A percentile compares a stretch with the other conserved stretches of the same genome.
Conservation (phyloP, 2,797 vertebrate species). For the Anabacerthia variegaticeps region DNA sequence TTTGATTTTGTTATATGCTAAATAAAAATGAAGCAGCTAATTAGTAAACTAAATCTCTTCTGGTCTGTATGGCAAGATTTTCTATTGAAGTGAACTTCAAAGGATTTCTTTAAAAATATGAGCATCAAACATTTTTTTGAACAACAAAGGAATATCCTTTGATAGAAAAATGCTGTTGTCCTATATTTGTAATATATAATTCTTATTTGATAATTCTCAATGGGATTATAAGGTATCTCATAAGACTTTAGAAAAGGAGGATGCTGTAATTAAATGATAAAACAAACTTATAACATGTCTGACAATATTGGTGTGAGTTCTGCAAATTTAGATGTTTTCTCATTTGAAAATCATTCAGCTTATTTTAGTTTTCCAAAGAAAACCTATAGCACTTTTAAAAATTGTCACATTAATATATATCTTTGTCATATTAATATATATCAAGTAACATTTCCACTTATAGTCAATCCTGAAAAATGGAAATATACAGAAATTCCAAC, state of each 20-base stretch:
- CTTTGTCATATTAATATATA: neutral
- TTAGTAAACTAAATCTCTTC: constrained; percentile 51
- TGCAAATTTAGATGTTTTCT: neutral
- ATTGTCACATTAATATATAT: neutral
- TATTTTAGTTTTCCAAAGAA: neutral
- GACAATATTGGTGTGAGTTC: constrained; percentile 2
- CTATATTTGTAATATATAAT: constrained; percentile 41
- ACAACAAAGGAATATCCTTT: constrained; percentile 54
- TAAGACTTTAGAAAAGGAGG: neutral
- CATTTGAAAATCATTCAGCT: neutral
- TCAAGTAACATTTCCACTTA: neutral
- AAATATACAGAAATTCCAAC: neutral
- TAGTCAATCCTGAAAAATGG: neutral
- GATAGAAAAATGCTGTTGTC: constrained; percentile 42
- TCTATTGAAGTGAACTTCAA: constrained; percentile 71
- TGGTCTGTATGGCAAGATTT: constrained; percentile 10
- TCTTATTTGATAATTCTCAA: constrained; percentile 51
- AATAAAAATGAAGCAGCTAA: constrained; percentile 58
- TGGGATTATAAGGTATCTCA: constrained; percentile 24
- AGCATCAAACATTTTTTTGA: constrained; percentile 65
- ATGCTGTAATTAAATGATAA: constrained; percentile 42
- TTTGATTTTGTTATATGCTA: constrained; percentile 32
- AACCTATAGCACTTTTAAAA: neutral
- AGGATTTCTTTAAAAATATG: constrained; percentile 43
- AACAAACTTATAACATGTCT: constrained; percentile 27